Conservation (phyloP, 2,113 vertebrate genomes). For the Brachyhypopomus occidentalis region DNA sequence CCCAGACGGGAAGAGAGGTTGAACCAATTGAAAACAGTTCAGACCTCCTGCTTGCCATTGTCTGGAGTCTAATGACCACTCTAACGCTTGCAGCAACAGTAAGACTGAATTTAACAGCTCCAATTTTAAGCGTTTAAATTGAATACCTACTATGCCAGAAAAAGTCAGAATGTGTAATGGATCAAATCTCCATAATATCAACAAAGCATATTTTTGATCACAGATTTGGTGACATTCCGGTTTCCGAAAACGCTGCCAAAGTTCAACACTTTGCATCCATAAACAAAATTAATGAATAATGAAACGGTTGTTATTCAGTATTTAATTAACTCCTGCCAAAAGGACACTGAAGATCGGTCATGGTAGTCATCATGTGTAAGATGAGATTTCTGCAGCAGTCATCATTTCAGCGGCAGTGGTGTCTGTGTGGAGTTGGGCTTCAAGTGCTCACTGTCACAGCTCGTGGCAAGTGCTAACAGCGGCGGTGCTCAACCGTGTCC, state of each 20-base stretch:
- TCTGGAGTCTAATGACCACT: background rate
- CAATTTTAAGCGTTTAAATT: background rate
- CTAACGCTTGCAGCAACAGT: background rate
- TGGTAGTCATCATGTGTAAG: background rate
- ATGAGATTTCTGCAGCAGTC: background rate
- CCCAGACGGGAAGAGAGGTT: constrained; percentile 37
- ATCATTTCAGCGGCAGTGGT: constrained; percentile 15
- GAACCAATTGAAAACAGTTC: constrained; percentile 15
- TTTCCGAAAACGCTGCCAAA: background rate
- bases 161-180: background rate
- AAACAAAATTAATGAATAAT: background rate
- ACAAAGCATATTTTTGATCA: background rate
- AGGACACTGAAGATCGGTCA: background rate
- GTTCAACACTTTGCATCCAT: background rate
- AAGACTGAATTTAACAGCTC: background rate
- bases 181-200: background rate
- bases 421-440: constrained; percentile 3
- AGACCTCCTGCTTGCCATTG: constrained; percentile 13
- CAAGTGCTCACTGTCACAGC: constrained; percentile 21
- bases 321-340: background rate
- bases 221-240: background rate
- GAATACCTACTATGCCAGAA: background rate
- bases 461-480: constrained; percentile 25
- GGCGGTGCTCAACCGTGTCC: constrained; percentile 48
- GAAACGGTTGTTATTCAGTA: background rate